Evolutionary conservation across 2,113 vertebrate genomes (phyloP).

Genomic region (Xiphophorus maculatus): DNA sequence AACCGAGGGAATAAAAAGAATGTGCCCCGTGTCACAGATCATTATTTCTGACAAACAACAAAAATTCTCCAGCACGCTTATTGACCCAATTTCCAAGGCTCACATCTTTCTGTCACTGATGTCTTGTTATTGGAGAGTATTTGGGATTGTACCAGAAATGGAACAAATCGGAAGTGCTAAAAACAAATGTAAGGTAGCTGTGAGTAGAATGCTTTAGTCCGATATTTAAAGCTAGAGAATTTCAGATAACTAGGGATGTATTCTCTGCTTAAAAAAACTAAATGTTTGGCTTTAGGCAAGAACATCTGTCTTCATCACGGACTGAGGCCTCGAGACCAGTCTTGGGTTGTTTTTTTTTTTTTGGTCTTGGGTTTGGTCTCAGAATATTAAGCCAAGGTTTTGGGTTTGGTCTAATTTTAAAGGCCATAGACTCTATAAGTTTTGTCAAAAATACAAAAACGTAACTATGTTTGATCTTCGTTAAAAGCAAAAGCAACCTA

Average conservation of each 20-base stretch:
- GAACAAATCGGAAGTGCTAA: neutral
- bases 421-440: too few relatives aligned
- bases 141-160: neutral
- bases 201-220: too few relatives aligned
- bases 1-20: slow-evolving; percentile 10
- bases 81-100: slow-evolving; percentile 1
- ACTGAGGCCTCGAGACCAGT: too few relatives aligned
- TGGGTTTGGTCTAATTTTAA: too few relatives aligned
- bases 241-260: too few relatives aligned
- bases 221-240: too few relatives aligned
- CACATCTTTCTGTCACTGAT: slow-evolving; percentile 1
- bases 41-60: slow-evolving; percentile 32
- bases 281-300: neutral
- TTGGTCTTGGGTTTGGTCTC: too few relatives aligned
- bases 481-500: too few relatives aligned
- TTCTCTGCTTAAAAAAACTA: neutral
- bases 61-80: neutral
- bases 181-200: neutral
- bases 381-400: too few relatives aligned
- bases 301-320: neutral
- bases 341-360: too few relatives aligned
- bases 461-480: too few relatives aligned
- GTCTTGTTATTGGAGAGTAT: slow-evolving; percentile 2
- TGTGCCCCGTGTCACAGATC: slow-evolving; percentile 1
- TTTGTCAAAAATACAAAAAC: too few relatives aligned